Conservation (phyloP, 2,888 invertebrate species). For the Nomada hirtipes region DNA sequence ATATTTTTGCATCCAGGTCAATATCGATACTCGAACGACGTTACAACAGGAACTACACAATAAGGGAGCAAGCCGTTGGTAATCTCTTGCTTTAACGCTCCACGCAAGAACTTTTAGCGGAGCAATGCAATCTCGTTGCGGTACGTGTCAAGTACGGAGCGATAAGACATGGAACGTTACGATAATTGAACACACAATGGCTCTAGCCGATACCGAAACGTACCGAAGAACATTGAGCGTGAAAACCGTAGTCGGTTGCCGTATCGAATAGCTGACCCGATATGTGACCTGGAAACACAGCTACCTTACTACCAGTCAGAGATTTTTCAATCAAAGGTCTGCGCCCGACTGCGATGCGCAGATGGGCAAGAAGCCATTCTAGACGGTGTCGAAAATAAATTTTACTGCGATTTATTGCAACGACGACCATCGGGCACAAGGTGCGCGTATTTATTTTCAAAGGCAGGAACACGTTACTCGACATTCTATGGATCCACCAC, state of each 20-base stretch:
- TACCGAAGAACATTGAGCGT: background rate
- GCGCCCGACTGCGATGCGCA: background rate
- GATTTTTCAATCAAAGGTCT: background rate
- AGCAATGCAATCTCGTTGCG: conserved; percentile 58
- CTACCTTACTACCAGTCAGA: background rate
- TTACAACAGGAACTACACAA: conserved; percentile 3
- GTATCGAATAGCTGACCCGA: no score
- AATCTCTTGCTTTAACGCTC: conserved; percentile 36
- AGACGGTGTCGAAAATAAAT: background rate
- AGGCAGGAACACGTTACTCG: background rate
- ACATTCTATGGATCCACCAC: conserved; percentile 12
- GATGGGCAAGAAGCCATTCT: background rate
- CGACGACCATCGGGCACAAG: no score
- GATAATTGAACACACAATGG: conserved; percentile 59
- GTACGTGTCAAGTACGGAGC: conserved; percentile 71
- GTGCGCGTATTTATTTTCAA: background rate
- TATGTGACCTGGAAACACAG: background rate
- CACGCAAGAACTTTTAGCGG: conserved; percentile 41
- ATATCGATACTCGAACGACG: background rate
- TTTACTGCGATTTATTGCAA: background rate
- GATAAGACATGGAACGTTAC: conserved; percentile 77
- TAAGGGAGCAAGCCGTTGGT: conserved; percentile 3
- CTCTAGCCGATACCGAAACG: conserved; percentile 38
- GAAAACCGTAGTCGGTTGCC: conserved; percentile 1
- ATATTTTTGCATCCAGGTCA: conserved; percentile 26